Evolutionary conservation across 2,113 vertebrate species (phyloP).

Genomic region (Nesospiza acunhae): DNA sequence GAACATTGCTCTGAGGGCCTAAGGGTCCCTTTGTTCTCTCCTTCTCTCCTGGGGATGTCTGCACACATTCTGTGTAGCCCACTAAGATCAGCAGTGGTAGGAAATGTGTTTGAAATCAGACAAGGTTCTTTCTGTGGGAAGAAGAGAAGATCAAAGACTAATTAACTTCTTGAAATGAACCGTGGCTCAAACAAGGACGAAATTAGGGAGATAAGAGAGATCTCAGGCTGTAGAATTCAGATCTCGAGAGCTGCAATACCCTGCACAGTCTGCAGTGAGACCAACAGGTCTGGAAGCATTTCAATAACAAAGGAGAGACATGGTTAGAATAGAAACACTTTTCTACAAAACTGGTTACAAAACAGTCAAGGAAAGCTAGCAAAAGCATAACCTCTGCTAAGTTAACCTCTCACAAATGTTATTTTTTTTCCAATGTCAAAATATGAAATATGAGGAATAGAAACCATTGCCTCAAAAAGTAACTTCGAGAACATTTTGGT

Average conservation of each 20-base stretch:
- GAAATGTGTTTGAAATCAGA: not conserved
- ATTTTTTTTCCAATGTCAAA: not conserved
- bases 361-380: not conserved
- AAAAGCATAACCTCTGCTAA: not conserved
- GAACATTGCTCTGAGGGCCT: not conserved
- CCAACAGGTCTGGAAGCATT: not conserved
- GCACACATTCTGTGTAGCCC: not conserved
- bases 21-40: not conserved
- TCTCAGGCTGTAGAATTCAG: not conserved
- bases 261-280: not conserved
- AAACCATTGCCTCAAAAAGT: not conserved
- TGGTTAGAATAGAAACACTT: not conserved
- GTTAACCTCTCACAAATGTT: not conserved
- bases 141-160: conserved; percentile 26
- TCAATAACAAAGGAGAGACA: not conserved
- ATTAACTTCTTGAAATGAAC: not conserved
- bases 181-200: not conserved
- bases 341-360: not conserved
- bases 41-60: not conserved
- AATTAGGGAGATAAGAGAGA: not conserved
- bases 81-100: not conserved
- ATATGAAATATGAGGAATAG: not conserved
- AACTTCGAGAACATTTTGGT: not conserved
- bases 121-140: not conserved
- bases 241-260: not conserved